phyloP scores from a whole-genome alignment of 2,888 invertebrate genomes.

The Liopterus haemorrhoidalis region DNA sequence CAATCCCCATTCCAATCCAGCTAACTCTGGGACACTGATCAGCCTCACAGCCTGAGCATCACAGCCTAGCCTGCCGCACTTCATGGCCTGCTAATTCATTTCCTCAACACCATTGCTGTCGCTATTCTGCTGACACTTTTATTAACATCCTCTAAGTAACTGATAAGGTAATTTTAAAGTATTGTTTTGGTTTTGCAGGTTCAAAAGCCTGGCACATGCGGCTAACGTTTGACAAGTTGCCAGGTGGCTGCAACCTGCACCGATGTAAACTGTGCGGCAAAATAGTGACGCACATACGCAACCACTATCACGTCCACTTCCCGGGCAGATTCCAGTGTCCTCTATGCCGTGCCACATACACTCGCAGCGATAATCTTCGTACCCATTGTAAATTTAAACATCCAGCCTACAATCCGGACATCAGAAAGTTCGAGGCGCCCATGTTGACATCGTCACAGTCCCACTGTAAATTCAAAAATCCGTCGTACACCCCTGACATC shows the following conservation, averaged over 20 bases:
- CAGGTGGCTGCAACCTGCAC: slow-evolving; percentile 88
- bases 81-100: slow-evolving; percentile 16
- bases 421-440: slow-evolving; percentile 76
- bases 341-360: slow-evolving; percentile 84
- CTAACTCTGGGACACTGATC: no score
- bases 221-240: slow-evolving; percentile 88
- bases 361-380: slow-evolving; percentile 86
- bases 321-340: slow-evolving; percentile 89
- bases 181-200: slow-evolving; percentile 70
- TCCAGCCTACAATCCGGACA: slow-evolving; percentile 76
- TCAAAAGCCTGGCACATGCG: slow-evolving; percentile 94
- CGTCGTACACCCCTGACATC: slow-evolving; percentile 31
- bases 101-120: slow-evolving; percentile 21
- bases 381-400: slow-evolving; percentile 92
- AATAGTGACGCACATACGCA: slow-evolving; percentile 90
- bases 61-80: no score
- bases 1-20: no score
- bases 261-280: slow-evolving; percentile 91
- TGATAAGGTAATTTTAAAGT: neutral
- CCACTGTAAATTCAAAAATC: slow-evolving; percentile 47
- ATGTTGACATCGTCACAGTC: slow-evolving; percentile 54
- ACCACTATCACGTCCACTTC: slow-evolving; percentile 92
- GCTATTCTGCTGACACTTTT: slow-evolving; percentile 22
- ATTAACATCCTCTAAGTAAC: no score
- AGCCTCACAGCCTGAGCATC: no score